A percentile compares a stretch with the other conserved stretches of the same genome.
phyloP scores from a whole-genome alignment of 1,140 invertebrate species.

The Bombus sylvicola region DNA sequence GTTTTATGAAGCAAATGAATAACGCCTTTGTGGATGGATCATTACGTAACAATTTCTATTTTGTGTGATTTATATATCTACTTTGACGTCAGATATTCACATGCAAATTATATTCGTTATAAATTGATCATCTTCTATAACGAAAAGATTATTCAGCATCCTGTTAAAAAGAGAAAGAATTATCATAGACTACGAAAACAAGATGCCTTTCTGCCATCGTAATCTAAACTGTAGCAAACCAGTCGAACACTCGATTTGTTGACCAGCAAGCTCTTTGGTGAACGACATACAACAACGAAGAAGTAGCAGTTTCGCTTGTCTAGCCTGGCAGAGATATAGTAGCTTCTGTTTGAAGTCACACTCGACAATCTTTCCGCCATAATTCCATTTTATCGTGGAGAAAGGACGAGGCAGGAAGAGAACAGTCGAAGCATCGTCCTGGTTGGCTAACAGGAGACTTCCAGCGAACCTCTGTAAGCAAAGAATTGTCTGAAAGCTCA shows the following conservation, averaged over 20 bases:
- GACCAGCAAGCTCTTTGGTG: not conserved
- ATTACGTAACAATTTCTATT: too few species aligned
- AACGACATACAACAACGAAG: not conserved
- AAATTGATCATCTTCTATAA: not conserved
- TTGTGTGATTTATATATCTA: too few species aligned
- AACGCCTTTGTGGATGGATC: too few species aligned
- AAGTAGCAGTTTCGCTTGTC: conserved; percentile 16
- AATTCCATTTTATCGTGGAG: conserved; percentile 27
- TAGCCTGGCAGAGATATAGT: not conserved
- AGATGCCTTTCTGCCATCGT: too few species aligned
- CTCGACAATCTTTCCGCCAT: conserved; percentile 41
- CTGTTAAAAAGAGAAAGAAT: too few species aligned
- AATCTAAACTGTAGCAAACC: not conserved
- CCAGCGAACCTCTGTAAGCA: conserved; percentile 31
- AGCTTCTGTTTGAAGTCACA: conserved; percentile 37
- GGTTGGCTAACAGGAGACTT: conserved; percentile 4
- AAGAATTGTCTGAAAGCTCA: conserved; percentile 34
- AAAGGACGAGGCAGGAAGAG: conserved; percentile 3
- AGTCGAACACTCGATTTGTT: not conserved
- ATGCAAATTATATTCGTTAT: too few species aligned
- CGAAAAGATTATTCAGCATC: not conserved
- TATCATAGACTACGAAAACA: not conserved
- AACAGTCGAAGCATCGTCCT: conserved; percentile 18
- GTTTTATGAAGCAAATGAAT: too few species aligned
- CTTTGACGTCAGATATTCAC: too few species aligned